Evolutionary conservation across 1,140 invertebrate genomes (phyloP).

Genomic region (Oncopodura yosiiana): DNA sequence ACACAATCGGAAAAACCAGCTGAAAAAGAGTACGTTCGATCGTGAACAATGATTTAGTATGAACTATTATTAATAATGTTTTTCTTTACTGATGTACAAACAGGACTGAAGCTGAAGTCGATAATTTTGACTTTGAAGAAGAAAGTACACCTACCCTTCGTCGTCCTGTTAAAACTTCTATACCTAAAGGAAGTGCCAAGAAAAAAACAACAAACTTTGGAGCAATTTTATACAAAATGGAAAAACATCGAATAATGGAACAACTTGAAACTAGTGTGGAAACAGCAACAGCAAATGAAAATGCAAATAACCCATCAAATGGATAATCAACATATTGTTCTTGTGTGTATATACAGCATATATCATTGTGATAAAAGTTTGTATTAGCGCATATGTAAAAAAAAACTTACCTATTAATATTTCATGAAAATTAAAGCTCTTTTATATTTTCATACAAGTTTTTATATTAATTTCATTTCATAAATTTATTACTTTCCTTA

Average conservation of each 20-base stretch:
- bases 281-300: not conserved
- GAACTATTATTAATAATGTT: too few relatives aligned
- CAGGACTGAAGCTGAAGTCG: slow-evolving; percentile 48
- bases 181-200: slow-evolving; percentile 59
- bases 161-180: slow-evolving; percentile 48
- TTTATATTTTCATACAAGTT: too few relatives aligned
- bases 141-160: slow-evolving; percentile 54
- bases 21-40: slow-evolving; percentile 17
- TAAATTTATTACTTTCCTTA: too few relatives aligned
- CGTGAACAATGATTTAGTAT: not conserved
- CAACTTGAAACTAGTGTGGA: slow-evolving; percentile 54
- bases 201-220: slow-evolving; percentile 65
- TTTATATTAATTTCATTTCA: too few relatives aligned
- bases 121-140: slow-evolving; percentile 66
- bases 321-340: too few relatives aligned
- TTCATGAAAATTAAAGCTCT: too few relatives aligned
- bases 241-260: slow-evolving; percentile 54
- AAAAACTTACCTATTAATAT: too few relatives aligned
- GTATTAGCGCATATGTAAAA: too few relatives aligned
- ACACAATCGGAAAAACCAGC: slow-evolving; percentile 24
- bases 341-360: too few relatives aligned
- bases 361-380: too few relatives aligned
- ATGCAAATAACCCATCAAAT: too few relatives aligned
- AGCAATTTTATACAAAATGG: slow-evolving; percentile 61
- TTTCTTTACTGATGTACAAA: slow-evolving; percentile 21